These are phyloP conservation scores for Petrolisthes manimaculis DNA, from an alignment of 2,888 invertebrate genomes.

Conservation along the genomic window DNA sequence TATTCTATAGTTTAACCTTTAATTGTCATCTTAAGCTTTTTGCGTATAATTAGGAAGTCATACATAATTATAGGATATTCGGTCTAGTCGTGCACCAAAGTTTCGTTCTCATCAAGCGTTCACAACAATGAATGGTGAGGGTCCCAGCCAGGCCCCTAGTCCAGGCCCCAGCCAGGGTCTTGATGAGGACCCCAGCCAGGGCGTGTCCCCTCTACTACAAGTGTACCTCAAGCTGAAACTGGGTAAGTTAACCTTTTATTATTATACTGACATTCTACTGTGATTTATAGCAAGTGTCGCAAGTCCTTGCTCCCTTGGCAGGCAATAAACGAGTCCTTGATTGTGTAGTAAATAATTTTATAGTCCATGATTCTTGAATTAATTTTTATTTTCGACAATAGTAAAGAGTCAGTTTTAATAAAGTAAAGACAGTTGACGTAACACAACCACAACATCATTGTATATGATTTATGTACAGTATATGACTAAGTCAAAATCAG, in stretches of 20 bases:
- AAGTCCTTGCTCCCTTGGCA: too few species aligned
- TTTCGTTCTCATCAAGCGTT: background rate
- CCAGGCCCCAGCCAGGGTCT: background rate
- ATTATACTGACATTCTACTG: background rate
- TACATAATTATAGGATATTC: background rate
- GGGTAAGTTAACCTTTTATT: slow-evolving; percentile 27
- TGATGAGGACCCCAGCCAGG: background rate
- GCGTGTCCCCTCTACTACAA: slow-evolving; percentile 38
- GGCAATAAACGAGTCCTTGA: too few species aligned
- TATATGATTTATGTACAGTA: too few species aligned
- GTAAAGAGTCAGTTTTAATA: background rate
- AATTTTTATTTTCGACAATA: background rate
- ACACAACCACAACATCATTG: too few species aligned
- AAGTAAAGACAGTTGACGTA: too few species aligned
- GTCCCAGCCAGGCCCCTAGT: background rate
- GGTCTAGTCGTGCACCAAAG: background rate
- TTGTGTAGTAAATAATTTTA: too few species aligned
- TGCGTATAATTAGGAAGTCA: background rate
- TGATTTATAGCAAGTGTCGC: background rate
- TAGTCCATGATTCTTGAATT: too few species aligned
- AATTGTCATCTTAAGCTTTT: too few species aligned
- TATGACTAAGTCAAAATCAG: too few species aligned
- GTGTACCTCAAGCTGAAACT: slow-evolving; percentile 38
- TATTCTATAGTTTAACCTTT: too few species aligned
- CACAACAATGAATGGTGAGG: background rate